A percentile compares a stretch with the other conserved stretches of the same genome.
phyloP scores from a whole-genome alignment of 2,113 vertebrate genomes.

The Rhadina sibilatrix region DNA sequence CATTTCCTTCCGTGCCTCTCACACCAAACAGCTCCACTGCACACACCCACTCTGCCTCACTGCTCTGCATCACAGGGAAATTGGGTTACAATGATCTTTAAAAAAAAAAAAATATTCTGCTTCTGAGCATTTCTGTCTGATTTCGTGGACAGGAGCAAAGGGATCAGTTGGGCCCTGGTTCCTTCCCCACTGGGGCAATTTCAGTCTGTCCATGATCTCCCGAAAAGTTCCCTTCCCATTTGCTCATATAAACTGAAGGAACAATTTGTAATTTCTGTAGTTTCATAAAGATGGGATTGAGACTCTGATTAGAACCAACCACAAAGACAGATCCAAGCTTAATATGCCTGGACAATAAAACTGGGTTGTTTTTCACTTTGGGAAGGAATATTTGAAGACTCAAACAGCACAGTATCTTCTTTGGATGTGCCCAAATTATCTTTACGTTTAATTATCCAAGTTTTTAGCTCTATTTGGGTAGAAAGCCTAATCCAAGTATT shows the following conservation, averaged over 20 bases:
- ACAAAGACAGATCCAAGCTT: not conserved
- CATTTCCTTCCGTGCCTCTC: constrained; percentile 33
- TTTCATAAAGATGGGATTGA: not conserved
- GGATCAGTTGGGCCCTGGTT: not conserved
- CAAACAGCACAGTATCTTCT: not conserved
- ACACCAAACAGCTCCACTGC: not conserved
- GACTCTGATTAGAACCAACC: not conserved
- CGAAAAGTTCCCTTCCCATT: not conserved
- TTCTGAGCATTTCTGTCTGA: not conserved
- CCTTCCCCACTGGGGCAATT: not conserved
- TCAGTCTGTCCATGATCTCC: not conserved
- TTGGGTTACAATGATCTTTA: not conserved
- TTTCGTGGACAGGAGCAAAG: not conserved
- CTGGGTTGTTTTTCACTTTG: not conserved
- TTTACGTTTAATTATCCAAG: not conserved
- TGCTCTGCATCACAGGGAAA: not conserved
- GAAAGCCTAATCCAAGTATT: not conserved
- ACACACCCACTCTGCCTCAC: not conserved
- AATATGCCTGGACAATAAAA: not conserved
- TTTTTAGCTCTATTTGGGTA: not conserved
- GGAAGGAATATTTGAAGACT: not conserved
- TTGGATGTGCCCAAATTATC: not conserved
- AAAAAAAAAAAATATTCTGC: not conserved
- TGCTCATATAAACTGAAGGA: not conserved
- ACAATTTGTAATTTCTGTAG: not conserved